Base-by-base conservation (phyloP, 2,113 vertebrate species). In the Atrichornis clamosus region DNA sequence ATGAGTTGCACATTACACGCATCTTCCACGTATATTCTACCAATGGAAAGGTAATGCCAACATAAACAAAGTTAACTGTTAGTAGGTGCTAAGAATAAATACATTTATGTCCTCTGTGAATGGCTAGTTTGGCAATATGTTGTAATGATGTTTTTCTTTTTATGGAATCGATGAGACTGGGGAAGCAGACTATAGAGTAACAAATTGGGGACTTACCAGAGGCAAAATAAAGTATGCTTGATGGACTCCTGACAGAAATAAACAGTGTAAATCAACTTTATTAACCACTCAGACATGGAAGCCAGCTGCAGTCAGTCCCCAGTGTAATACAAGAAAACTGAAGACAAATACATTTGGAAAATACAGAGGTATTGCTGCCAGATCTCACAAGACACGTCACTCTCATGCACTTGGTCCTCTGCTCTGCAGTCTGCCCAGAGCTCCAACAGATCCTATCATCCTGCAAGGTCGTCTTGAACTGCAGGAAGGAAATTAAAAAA, bases 251-350 rank as follows among this genome's bases (percentile, higher is more conserved):
- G 80, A 93, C 91, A 91, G 89, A 95, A 95, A 89, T 84, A 95
- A 94, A 89, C 77, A 82, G 86, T 84, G 56, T 92, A 91, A 95
- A 94, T 94, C 89, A 95, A 84, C 73, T 92, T 89, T 94, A 94
- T 81, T 91, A 89, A 91, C 76, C 52, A 95, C 70, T 91, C 78
- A 87, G 81, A 87, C 74, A 69, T 75, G 64, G 76, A 95, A 7
- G 60, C 76, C 64, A 89, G 91, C 39, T 90, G 56, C 68, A 63
- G 42, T 70, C 81, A 44, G 68, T 89, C 80, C 69, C 84, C 42
- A 81, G 64, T 8, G 17, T 68, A 90, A 87, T 6, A 81, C 79
- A 52, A 92, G 80, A 87, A 93, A 90, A 78, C 89, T 63, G 64
- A 89, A 93, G 76, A 68, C 33, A 69, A 92, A 79, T 60, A 77